A percentile compares a stretch with the other conserved stretches of the same genome.
These are phyloP conservation scores for Petrocephalus microphthalmus DNA, from an alignment of 2,113 vertebrate genomes.

Conservation along the genomic window DNA sequence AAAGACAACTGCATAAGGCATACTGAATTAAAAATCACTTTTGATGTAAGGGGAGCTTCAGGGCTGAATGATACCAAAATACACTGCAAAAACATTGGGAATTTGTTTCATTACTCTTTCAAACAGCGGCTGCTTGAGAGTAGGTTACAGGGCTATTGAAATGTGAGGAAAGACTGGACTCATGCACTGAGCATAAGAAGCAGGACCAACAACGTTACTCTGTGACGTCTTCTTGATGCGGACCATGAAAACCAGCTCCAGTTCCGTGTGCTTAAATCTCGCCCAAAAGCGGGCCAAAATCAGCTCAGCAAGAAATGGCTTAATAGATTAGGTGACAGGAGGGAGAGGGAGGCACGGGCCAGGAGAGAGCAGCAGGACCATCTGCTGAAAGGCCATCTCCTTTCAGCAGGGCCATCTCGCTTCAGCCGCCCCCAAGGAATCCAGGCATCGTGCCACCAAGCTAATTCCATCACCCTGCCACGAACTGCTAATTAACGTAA, in stretches of 20 bases:
- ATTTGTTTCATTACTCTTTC: neutral
- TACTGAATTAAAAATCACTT: neutral
- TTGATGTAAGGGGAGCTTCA: neutral
- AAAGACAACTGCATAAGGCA: neutral
- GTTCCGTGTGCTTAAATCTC: neutral
- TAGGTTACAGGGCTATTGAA: neutral
- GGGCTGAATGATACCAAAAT: neutral
- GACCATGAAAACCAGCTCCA: neutral
- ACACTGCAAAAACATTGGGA: neutral
- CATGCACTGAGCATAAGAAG: neutral
- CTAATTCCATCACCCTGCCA: conserved; percentile 29
- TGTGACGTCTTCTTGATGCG: neutral
- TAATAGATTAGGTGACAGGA: conserved; percentile 67
- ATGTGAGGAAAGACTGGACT: neutral
- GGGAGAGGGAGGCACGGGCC: conserved; percentile 46
- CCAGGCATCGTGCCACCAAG: conserved; percentile 51
- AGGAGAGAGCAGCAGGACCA: conserved; percentile 57
- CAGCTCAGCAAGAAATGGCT: conserved; percentile 50
- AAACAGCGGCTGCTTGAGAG: neutral
- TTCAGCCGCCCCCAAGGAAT: conserved; percentile 51
- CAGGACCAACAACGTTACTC: neutral
- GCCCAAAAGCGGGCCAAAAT: conserved; percentile 1
- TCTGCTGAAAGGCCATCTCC: conserved; percentile 73
- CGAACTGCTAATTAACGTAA: conserved; percentile 8
- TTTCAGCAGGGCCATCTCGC: conserved; percentile 47